A percentile compares a stretch with the other conserved stretches of the same genome.
Evolutionary conservation across 2,113 vertebrate species (phyloP).

Genomic region (Eidolon helvum): DNA sequence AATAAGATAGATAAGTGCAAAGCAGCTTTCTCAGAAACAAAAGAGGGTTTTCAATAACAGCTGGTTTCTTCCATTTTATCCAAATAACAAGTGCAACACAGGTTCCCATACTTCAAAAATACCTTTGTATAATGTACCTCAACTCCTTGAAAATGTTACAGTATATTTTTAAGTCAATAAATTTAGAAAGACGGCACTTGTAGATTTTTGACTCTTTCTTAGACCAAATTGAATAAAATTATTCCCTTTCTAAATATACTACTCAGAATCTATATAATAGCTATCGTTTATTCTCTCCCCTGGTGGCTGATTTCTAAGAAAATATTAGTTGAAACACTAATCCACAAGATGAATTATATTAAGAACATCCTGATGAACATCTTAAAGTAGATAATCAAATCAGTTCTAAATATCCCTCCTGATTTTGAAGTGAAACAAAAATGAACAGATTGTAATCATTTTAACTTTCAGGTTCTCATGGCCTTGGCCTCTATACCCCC

Average conservation of each 20-base stretch:
- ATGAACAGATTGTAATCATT: background rate
- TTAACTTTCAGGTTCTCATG: background rate
- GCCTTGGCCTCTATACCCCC: background rate
- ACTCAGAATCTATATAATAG: background rate
- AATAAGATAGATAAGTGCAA: background rate
- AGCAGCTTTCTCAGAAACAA: background rate
- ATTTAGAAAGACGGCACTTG: background rate
- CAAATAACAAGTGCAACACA: background rate
- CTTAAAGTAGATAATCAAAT: background rate
- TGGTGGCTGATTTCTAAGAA: background rate
- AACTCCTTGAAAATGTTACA: background rate
- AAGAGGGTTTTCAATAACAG: background rate
- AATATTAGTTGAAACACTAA: background rate
- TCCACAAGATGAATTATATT: background rate
- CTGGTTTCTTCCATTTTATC: background rate
- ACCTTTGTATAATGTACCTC: background rate
- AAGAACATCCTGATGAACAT: background rate
- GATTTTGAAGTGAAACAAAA: conserved; percentile 4
- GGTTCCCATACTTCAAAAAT: background rate
- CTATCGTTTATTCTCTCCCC: background rate
- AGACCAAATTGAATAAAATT: background rate
- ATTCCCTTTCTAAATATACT: background rate
- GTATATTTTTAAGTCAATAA: background rate
- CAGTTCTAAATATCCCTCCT: background rate
- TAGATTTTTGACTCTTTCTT: background rate